These are phyloP conservation scores for Gallinago jamesoni DNA, from an alignment of 2,113 vertebrate species.

Conservation along the genomic window DNA sequence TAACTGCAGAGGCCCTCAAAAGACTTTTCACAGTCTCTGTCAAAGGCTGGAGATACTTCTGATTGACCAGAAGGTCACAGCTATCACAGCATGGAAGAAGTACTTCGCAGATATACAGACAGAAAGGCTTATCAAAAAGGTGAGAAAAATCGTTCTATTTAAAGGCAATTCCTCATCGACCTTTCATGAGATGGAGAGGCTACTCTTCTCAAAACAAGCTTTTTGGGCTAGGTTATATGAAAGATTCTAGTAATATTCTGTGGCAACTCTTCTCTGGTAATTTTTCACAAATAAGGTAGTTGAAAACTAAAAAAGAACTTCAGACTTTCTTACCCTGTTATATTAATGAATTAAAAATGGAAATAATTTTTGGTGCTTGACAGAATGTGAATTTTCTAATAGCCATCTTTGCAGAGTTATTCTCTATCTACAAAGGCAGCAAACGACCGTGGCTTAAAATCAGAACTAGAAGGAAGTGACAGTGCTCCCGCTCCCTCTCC, in stretches of 20 bases:
- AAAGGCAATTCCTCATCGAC: accelerated
- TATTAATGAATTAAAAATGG: neutral
- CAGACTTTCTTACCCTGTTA: neutral
- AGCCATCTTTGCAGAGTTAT: neutral
- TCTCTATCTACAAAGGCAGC: neutral
- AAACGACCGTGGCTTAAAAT: neutral
- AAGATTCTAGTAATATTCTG: neutral
- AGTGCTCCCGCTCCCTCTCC: neutral
- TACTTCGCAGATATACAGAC: neutral
- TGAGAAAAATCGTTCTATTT: neutral
- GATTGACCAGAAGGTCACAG: neutral
- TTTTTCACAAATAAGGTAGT: neutral
- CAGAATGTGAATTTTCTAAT: neutral
- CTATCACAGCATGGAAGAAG: neutral
- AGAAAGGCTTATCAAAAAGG: neutral
- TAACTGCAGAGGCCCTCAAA: neutral
- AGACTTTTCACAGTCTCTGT: neutral
- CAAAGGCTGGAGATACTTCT: neutral
- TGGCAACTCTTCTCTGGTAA: neutral
- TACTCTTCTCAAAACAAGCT: neutral
- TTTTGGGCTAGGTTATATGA: neutral
- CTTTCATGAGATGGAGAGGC: neutral
- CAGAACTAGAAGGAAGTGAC: neutral
- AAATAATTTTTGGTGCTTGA: neutral
- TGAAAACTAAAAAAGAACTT: neutral